Base-by-base conservation (phyloP, 2,113 vertebrate genomes). In the Ailurus styani region DNA sequence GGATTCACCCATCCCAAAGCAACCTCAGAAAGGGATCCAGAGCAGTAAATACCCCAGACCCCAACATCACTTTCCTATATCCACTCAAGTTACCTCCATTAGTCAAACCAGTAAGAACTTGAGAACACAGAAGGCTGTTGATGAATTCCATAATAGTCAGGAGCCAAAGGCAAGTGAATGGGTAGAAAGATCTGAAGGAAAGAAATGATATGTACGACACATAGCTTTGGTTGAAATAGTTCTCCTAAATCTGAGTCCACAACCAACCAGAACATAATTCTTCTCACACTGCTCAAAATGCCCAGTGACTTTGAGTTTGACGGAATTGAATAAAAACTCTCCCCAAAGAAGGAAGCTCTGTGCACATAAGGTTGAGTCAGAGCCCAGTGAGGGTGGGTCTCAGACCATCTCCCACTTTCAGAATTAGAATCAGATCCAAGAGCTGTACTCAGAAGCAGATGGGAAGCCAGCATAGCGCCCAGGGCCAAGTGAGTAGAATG, bases 391-490 rank as follows among this genome's bases (percentile, higher is more conserved):
- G 40, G 9, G 14, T 82, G 37, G 52, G 37, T 70, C 87, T 96
- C 27, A 75, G 70, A 82, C 47, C 47, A 91, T 68, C 57, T 96
- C 37, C 68, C 72, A 73, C 62, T 93, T 94, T 81, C 31, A 87
- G 70, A 81, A 90, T 90, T 90, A 45, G 83, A 96, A 90, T 92
- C 75, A 78, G 34, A 47, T 79, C 91, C 84, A 90, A 91, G 70
- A 97, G 42, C 79, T 97, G 79, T 95, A 55, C 93, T 91, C 68
- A 91, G 73, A 97, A 96, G 47, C 97, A 98, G 95, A 97, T 97
- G 96, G 95, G 40, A 95, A 92, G 62, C 60, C 82, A 94, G 17
- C 21, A n/a, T 68, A 60, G 23, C 42, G 50, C 55, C 73, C 60
- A 66, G 93, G 82, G 89, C 70, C 96, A 97, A 97, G 79, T 31